Base-by-base conservation (phyloP, 1,140 invertebrate species). In the Drosophila nannoptera region DNA sequence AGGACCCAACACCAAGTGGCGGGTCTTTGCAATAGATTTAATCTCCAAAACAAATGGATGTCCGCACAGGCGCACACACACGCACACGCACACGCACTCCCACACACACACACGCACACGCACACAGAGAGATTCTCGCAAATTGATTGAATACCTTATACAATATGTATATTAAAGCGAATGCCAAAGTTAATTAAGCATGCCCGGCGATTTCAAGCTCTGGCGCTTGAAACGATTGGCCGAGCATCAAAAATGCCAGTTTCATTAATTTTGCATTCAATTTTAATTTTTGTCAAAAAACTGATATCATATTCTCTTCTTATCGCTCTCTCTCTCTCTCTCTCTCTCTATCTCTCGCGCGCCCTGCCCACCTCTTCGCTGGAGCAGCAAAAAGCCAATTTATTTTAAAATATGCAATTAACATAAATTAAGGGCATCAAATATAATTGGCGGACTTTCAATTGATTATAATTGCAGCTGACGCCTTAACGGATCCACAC, bases 401-500 rank as follows among this genome's bases (percentile, higher is more conserved):
- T 84, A 77, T 78, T 75, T 87, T 76, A 75, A 82, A 86, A 78
- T 84, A 87, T 84, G 75, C 65, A 73, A 87, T 86, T 87, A 71
- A 87, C 75, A 87, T 83, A 82, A 83, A 87, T 83, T 78, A 87
- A 70, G 69, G 11, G 66, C 71, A 70, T 73, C 66, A 74, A 78
- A 78, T 82, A 64, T 78, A 78, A 83, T 83, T 75, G 75, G 45
- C 64, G 53, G 66, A 60, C 73, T 69, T 69, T 72, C 78, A 69
- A 87, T 83, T 87, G 77, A 84, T 84, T 78, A 78, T 87, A 87
- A 87, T 84, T 87, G 83, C 69, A 53, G 45, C 55, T 50, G 69
- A 59, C 40, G 64, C 42, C 45, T 32, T 32, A 42, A 42, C 66
- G 49, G 42, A 62, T 7, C 46, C 38, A 33, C 52, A 40, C 16